Evolutionary conservation across 2,113 vertebrate genomes (phyloP), one percentile per base, ranked within the genome.

Genomic region (Xiphophorus couchianus): DNA sequence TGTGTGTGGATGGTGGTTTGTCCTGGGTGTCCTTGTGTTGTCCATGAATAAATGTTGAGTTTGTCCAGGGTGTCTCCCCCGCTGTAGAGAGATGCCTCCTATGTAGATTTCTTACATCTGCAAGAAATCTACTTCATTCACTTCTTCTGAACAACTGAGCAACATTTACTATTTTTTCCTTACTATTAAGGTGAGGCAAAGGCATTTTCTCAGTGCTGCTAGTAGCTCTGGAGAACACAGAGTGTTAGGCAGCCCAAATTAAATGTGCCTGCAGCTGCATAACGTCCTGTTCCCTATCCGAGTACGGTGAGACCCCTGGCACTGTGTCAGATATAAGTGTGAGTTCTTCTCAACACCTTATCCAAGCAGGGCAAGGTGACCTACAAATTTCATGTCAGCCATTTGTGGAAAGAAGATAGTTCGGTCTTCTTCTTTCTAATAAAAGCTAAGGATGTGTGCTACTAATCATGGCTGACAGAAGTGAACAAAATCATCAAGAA

Each of bases 201-300:
- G 77, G 28, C 48, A 66, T 75, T 80, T 73, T 88, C 77, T 82
- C 78, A 27, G 17, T 28, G 44, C 79, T 37, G 70, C 69, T 81
- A 70, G 82, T 85, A 87, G 79, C 85, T 75, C 13, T 30, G 65
- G 42, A 86, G 86, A 86, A 83, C 39, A n/a, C 74, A 15, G 37
- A 83, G 83, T 87, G 78, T 83, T 75, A 73, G 78, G 70, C 60
- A 70, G 72, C 70, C 80, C 70, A 87, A 90, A 90, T 91, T 83
- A 83, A 88, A 82, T 60, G 64, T 10, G 62, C 76, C 79, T 76
- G 88, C 71, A 76, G 88, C 73, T 78, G 66, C 54, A 39, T 86
- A 85, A 90, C 74, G 83, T 88, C 81, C 84, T 90, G 91, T 91
- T 89, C 92, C 85, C 58, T 63, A 17, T 63, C 71, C 27, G 77